Conservation (phyloP, 2,797 vertebrate genomes). For the Mastacembelus armatus region DNA sequence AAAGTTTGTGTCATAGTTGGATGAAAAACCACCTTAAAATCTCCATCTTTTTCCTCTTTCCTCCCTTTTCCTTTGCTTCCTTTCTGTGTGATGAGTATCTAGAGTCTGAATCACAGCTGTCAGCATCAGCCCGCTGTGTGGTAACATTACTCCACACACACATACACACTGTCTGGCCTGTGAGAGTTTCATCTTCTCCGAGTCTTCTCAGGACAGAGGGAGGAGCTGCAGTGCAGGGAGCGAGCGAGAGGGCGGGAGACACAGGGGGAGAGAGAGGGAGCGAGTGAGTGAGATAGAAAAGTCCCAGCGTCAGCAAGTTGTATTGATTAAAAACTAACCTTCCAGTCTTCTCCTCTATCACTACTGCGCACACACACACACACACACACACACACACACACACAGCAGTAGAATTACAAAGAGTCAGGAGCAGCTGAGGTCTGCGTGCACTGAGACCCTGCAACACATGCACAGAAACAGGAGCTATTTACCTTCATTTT, state of each 20-base stretch:
- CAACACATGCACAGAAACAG: constrained; percentile 61
- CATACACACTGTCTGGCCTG: constrained; percentile 78
- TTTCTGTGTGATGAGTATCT: constrained; percentile 61
- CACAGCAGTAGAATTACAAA: constrained; percentile 95
- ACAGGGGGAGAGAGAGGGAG: constrained; percentile 41
- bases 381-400: constrained; percentile 45
- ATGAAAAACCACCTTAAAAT: not conserved
- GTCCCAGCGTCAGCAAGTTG: constrained; percentile 96
- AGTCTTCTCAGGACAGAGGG: constrained; percentile 89
- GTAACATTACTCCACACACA: constrained; percentile 71
- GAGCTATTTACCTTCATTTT: constrained; percentile 22
- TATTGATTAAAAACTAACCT: constrained; percentile 99
- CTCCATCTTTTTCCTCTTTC: not conserved
- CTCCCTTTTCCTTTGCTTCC: not conserved
- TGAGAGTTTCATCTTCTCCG: constrained; percentile 86
- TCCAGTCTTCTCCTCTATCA: constrained; percentile 93
- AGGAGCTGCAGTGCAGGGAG: constrained; percentile 87
- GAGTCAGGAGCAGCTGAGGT: constrained; percentile 89
- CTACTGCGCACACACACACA: constrained; percentile 54
- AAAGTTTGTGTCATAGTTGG: not conserved
- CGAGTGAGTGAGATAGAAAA: constrained; percentile 83
- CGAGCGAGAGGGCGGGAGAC: constrained; percentile 60
- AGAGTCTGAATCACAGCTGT: constrained; percentile 76
- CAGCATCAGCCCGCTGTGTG: constrained; percentile 66
- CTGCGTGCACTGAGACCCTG: constrained; percentile 83